Evolutionary conservation across 2,113 vertebrate species (phyloP), one percentile per base, ranked within the genome.

Genomic region (Lipophrys pholis): DNA sequence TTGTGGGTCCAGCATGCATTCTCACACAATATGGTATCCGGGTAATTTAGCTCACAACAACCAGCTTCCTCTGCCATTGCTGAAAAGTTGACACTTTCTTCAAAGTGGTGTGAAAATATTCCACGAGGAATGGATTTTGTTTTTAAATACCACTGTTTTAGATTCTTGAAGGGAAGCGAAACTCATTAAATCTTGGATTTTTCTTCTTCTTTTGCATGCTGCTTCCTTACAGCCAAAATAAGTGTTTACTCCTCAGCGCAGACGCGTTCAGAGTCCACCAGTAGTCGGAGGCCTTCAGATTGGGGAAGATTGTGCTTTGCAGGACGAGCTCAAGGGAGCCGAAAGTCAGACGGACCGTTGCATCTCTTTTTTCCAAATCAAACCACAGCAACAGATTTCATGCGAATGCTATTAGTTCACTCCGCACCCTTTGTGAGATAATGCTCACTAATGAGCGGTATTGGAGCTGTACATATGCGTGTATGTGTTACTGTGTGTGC

Each of bases 401-500:
- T 71, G 76, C 58, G n/a, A 12, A 78, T n/a, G 15, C 30, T 46
- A 41, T 73, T 63, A 69, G 50, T 75, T 82, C 73, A 66, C 50
- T 45, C 8, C 8, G 58, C 52, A 78, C 43, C 9, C 35, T 0
- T 14, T 56, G 67, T 7, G 21, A 55, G 74, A 76, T 81, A 81
- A 76, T 73, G 41, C 66, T 49, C 77, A 73, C 17, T 84, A 86
- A 79, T 83, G 84, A 86, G 49, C 5, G 14, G 21, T 6, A 43
- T 69, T 15, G 14, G 16, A 35, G 61, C n/a, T 30, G 41, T 42
- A 53, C 7, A 3, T 3, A 1, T 54, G 64, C 12, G 21, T 30
- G 41, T 42, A 10, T 8, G 7, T 60, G 15, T 21, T 45, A 40
- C 58, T 40, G 57, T 9, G 5, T 1, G 1, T 54, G 64, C 12